A percentile compares a stretch with the other conserved stretches of the same genome.
These are phyloP conservation scores for Ashinkailepas kermadecensis DNA, from an alignment of 2,888 invertebrate genomes.

Conservation along the genomic window DNA sequence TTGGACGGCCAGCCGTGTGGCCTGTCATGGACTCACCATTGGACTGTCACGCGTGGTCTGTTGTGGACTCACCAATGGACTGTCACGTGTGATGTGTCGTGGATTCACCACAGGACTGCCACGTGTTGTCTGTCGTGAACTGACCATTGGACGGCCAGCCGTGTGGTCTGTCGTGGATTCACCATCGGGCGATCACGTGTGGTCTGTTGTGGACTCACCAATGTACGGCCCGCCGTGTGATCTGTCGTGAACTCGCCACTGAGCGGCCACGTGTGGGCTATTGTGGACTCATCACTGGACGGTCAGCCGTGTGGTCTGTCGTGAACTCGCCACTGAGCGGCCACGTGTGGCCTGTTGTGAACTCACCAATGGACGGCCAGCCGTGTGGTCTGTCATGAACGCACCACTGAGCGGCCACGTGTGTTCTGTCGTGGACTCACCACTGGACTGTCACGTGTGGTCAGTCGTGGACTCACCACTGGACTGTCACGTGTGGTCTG, in stretches of 20 bases:
- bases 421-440: background rate
- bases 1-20: no score
- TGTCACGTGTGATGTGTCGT: no score
- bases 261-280: no score
- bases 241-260: background rate
- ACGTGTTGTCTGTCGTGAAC: background rate
- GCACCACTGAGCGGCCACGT: no score
- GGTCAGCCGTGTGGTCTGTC: no score
- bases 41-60: no score
- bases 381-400: no score
- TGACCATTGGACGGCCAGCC: background rate
- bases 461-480: background rate
- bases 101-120: background rate
- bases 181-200: background rate
- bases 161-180: background rate
- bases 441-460: background rate
- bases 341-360: no score
- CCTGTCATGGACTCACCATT: no score
- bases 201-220: background rate
- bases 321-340: background rate
- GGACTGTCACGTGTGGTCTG: background rate
- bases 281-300: no score
- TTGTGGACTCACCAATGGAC: no score
- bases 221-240: background rate
- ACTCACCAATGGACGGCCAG: no score